Evolutionary conservation across 1,140 invertebrate genomes (phyloP).

Genomic region (Antheraea pernyi): DNA sequence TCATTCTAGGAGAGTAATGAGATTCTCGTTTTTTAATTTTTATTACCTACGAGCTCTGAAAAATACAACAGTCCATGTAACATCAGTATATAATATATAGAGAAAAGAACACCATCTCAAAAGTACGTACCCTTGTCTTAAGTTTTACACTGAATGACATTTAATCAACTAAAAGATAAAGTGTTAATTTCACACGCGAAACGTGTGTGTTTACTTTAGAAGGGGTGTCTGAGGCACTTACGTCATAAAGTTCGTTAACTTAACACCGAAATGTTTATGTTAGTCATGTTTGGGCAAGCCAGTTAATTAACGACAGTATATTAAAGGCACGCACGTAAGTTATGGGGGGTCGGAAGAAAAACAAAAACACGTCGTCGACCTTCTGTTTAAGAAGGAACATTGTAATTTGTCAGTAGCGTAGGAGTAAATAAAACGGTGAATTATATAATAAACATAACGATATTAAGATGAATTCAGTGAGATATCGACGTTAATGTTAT

Average conservation of each 20-base stretch:
- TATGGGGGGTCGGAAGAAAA: conserved; percentile 30
- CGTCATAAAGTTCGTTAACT: conserved; percentile 46
- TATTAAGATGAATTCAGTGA: neutral
- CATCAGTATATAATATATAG: no score
- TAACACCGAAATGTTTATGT: conserved; percentile 51
- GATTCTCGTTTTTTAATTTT: no score
- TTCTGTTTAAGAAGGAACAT: neutral
- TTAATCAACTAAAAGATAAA: neutral
- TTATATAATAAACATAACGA: neutral
- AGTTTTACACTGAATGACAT: neutral
- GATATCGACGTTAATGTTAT: neutral
- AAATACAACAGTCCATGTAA: no score
- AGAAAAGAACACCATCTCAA: no score
- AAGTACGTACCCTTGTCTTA: no score
- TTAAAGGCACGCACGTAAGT: conserved; percentile 49
- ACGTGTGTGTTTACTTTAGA: conserved; percentile 17
- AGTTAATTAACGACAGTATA: conserved; percentile 54
- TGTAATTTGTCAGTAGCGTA: neutral
- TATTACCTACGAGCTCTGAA: no score
- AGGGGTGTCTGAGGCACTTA: conserved; percentile 23
- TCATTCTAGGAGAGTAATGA: no score
- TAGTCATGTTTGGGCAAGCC: conserved; percentile 44
- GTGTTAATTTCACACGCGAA: neutral
- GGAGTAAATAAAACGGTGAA: neutral
- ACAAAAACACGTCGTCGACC: conserved; percentile 24